Percentiles rank a stretch among this genome's conserved stretches.
Conservation (phyloP, 2,797 vertebrate species). For the Morus bassanus region DNA sequence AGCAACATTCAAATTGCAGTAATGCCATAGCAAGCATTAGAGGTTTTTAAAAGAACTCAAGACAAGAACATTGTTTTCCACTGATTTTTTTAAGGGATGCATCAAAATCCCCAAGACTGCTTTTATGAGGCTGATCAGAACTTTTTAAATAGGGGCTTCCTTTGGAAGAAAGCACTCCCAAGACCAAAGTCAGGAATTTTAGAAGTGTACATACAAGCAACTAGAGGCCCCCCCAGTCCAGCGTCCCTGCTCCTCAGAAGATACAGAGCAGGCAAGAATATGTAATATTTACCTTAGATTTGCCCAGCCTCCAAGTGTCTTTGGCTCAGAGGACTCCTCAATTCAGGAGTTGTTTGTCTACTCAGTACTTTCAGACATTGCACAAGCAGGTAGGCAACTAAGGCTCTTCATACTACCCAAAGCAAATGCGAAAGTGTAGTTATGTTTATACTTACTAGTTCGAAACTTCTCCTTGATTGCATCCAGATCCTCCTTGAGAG, state of each 20-base stretch:
- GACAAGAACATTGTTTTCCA: background rate
- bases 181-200: background rate
- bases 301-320: background rate
- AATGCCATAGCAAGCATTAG: background rate
- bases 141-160: background rate
- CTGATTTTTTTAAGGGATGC: background rate
- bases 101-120: background rate
- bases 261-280: background rate
- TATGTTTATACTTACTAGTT: constrained; percentile 80
- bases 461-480: constrained; percentile 91
- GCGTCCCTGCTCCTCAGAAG: background rate
- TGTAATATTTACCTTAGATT: background rate
- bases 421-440: background rate
- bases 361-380: background rate
- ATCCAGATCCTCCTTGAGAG: constrained; percentile 94
- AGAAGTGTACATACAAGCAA: background rate
- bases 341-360: background rate
- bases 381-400: background rate
- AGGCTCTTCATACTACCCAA: background rate
- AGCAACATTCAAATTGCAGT: background rate
- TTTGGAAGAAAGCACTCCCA: background rate
- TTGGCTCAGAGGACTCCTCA: background rate
- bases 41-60: background rate
- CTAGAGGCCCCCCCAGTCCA: background rate
- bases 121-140: background rate